phyloP scores from a whole-genome alignment of 2,797 vertebrate species.

The Pseudomugil gertrudae region DNA sequence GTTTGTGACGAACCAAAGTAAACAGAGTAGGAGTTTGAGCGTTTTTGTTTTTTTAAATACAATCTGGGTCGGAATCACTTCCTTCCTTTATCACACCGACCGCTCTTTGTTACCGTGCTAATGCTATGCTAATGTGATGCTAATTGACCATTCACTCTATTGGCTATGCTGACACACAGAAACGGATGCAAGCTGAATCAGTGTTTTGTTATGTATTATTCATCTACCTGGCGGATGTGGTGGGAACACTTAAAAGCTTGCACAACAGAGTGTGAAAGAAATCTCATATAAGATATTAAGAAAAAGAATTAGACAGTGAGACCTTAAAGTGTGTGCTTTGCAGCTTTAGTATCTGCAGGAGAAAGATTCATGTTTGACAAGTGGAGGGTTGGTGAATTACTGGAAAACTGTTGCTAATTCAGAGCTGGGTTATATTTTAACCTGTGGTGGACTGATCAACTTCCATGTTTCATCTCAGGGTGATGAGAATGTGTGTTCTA shows the following conservation, averaged over 20 bases:
- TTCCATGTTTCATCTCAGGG: not conserved
- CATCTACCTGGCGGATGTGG: slow-evolving; percentile 7
- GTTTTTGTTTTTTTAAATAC: not conserved
- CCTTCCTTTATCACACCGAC: slow-evolving; percentile 8
- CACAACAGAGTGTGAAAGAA: not conserved
- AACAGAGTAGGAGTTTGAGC: slow-evolving; percentile 31
- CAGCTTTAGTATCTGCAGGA: not conserved
- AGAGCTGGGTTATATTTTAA: slow-evolving; percentile 13
- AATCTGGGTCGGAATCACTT: slow-evolving; percentile 26
- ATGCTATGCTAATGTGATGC: slow-evolving; percentile 61
- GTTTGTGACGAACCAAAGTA: slow-evolving; percentile 32
- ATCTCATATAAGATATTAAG: not conserved
- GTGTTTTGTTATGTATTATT: slow-evolving; percentile 25
- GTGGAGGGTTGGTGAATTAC: slow-evolving; percentile 3
- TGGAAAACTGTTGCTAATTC: not conserved
- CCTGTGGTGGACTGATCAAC: slow-evolving; percentile 19
- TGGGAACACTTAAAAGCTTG: not conserved
- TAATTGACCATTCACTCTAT: slow-evolving; percentile 54
- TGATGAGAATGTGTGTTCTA: not conserved
- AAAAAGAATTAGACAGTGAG: not conserved
- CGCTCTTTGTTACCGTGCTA: slow-evolving; percentile 39
- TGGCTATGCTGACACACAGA: slow-evolving; percentile 14
- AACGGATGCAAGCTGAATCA: slow-evolving; percentile 30
- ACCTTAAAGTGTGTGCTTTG: not conserved
- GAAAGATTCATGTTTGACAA: not conserved